Conservation (phyloP, 2,113 vertebrate genomes). For the Crotalus tigris region DNA sequence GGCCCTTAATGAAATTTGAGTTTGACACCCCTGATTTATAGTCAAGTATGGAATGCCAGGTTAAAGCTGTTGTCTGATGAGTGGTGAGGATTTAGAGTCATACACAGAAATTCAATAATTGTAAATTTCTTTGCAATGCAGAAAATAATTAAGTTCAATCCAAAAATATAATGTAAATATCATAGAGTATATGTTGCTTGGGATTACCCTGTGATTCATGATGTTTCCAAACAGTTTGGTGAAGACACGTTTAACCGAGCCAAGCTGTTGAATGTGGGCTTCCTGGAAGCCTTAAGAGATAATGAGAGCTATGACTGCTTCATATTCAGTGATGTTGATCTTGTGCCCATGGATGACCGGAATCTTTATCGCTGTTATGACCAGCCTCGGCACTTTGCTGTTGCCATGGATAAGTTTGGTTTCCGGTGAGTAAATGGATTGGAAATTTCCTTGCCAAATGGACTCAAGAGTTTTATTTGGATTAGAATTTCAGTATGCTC, state of each 20-base stretch:
- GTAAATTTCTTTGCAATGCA: background rate
- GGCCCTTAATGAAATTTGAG: too few relatives aligned
- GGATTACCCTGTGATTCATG: background rate
- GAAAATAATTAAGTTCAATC: background rate
- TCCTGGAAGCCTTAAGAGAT: slow-evolving; percentile 89
- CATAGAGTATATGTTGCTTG: background rate
- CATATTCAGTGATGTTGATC: slow-evolving; percentile 97
- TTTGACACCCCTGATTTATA: background rate
- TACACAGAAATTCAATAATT: background rate
- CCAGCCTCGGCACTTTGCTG: slow-evolving; percentile 95
- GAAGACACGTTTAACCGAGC: slow-evolving; percentile 97
- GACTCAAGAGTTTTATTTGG: background rate
- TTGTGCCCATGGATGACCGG: slow-evolving; percentile 98
- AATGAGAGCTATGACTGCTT: slow-evolving; percentile 91
- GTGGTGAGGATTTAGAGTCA: background rate
- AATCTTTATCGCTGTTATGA: slow-evolving; percentile 98
- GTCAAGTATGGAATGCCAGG: background rate
- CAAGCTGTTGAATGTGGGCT: slow-evolving; percentile 94
- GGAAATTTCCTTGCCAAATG: background rate
- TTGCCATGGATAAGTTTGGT: slow-evolving; percentile 90
- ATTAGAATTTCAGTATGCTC: background rate
- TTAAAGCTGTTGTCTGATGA: background rate
- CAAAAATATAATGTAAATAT: background rate
- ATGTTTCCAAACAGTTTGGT: slow-evolving; percentile 74
- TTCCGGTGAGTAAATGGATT: slow-evolving; percentile 64